phyloP scores from a whole-genome alignment of 1,140 invertebrate species.

The Philotrypesis tridentata region DNA sequence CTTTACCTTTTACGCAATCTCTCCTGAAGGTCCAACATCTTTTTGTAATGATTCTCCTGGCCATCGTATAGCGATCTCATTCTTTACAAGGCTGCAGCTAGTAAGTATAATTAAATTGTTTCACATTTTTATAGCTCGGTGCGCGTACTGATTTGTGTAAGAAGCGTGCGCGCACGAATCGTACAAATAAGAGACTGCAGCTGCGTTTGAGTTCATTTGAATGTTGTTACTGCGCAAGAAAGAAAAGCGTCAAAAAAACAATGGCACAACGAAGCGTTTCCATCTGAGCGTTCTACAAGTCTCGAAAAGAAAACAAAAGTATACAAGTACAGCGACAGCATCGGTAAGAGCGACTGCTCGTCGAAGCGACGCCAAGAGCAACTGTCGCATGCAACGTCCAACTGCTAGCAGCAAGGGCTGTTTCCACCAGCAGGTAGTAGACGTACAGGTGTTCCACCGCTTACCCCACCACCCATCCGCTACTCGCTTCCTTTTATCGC shows the following conservation, averaged over 20 bases:
- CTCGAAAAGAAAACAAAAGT: neutral
- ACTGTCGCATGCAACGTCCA: conserved; percentile 59
- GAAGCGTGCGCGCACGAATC: too few species aligned
- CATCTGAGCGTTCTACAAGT: neutral
- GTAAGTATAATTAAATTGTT: neutral
- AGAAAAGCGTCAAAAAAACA: neutral
- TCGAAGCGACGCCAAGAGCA: conserved; percentile 46
- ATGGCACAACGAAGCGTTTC: conserved; percentile 4
- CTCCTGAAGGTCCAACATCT: conserved; percentile 68
- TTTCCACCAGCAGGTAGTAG: conserved; percentile 49
- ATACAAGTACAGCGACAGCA: neutral
- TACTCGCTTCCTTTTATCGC: neutral
- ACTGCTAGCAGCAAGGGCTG: conserved; percentile 49
- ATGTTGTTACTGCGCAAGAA: neutral
- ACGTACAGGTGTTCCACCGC: conserved; percentile 60
- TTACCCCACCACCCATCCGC: conserved; percentile 38
- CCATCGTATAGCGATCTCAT: conserved; percentile 62
- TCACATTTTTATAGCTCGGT: neutral
- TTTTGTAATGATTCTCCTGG: conserved; percentile 62
- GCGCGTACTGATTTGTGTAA: too few species aligned
- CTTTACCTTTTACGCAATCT: conserved; percentile 67
- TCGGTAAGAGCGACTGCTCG: conserved; percentile 49
- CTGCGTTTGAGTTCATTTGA: too few species aligned
- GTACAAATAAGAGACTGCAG: too few species aligned
- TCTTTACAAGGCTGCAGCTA: neutral